Conservation (phyloP, 2,797 vertebrate species). For the Gadopsis bispinosus region DNA sequence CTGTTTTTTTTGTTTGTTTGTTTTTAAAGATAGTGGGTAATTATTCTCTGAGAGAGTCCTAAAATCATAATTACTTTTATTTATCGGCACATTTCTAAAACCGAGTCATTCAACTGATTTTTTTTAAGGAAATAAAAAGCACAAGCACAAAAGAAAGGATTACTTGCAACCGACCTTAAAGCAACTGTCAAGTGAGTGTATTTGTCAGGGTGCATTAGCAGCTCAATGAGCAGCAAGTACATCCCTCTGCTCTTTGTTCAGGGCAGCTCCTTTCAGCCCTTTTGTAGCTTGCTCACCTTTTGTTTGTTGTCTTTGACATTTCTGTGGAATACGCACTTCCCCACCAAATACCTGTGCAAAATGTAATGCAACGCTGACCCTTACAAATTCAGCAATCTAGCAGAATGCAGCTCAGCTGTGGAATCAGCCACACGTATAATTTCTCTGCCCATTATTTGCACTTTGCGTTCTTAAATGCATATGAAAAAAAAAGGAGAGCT, state of each 20-base stretch:
- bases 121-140: not conserved
- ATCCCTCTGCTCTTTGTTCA: constrained; percentile 13
- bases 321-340: not conserved
- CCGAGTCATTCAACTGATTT: not conserved
- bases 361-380: not conserved
- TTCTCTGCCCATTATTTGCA: constrained; percentile 4
- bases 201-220: constrained; percentile 9
- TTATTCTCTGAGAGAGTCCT: not conserved
- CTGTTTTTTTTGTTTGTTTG: not conserved
- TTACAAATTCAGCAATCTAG: not conserved
- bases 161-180: not conserved
- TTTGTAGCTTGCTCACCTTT: constrained; percentile 25
- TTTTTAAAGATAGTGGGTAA: constrained; percentile 9
- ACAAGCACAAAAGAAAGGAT: not conserved
- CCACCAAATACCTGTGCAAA: not conserved
- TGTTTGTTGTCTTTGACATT: constrained; percentile 17
- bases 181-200: not conserved
- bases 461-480: not conserved
- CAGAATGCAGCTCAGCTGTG: not conserved
- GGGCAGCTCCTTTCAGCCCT: not conserved
- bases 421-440: not conserved
- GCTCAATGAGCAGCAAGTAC: not conserved
- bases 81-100: not conserved
- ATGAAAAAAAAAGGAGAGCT: not conserved
- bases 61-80: not conserved